A percentile compares a stretch with the other conserved stretches of the same genome.
These are phyloP conservation scores for Ceratina australensis DNA, from an alignment of 1,140 invertebrate genomes.

Conservation along the genomic window DNA sequence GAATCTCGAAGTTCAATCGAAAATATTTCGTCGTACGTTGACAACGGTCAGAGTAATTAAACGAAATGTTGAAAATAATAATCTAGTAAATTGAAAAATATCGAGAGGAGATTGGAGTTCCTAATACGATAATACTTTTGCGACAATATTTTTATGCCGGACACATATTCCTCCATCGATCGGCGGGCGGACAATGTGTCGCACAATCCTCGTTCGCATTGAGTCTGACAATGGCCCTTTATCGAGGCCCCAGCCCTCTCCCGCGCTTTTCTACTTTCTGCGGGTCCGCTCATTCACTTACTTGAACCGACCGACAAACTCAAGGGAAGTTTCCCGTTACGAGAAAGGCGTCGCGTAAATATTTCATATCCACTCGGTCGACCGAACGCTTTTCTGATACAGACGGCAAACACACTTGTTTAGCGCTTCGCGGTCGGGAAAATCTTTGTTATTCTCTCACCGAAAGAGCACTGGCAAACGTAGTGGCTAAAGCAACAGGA, in stretches of 20 bases:
- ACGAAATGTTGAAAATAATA: background rate
- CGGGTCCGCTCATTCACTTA: slow-evolving; percentile 17
- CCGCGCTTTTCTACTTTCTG: background rate
- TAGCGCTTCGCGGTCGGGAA: background rate
- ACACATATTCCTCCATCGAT: background rate
- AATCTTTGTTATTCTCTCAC: background rate
- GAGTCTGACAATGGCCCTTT: slow-evolving; percentile 32
- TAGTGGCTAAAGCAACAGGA: background rate
- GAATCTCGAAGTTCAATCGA: no score
- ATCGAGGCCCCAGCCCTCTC: background rate
- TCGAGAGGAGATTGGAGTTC: background rate
- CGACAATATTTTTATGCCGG: slow-evolving; percentile 8
- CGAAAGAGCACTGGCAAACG: background rate
- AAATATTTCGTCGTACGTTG: no score
- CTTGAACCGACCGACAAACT: slow-evolving; percentile 4
- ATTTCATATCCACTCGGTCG: slow-evolving; percentile 32
- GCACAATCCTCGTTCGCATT: background rate
- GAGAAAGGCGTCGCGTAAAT: slow-evolving; percentile 17
- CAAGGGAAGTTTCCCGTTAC: slow-evolving; percentile 12
- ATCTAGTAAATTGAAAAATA: background rate
- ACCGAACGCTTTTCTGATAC: slow-evolving; percentile 1
- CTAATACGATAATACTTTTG: background rate
- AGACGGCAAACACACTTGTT: background rate
- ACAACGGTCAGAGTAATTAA: no score
- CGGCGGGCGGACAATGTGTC: slow-evolving; percentile 13